phyloP scores from a whole-genome alignment of 2,113 vertebrate species.

The Perccottus glenii region DNA sequence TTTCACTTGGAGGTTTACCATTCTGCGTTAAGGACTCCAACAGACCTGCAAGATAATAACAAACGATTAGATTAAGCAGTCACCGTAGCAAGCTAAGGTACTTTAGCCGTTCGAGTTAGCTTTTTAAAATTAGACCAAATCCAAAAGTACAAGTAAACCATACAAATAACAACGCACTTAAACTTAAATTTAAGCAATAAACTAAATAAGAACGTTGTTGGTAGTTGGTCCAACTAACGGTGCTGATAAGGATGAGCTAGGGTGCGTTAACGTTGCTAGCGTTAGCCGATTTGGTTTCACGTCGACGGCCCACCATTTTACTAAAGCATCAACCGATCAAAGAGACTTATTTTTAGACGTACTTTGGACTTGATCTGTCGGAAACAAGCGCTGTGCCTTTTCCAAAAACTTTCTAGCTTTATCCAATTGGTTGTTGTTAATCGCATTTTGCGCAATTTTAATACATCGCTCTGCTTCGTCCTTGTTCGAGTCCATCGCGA shows the following conservation, averaged over 20 bases:
- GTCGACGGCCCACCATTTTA: conserved; percentile 43
- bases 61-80: neutral
- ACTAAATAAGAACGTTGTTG: neutral
- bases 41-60: conserved; percentile 76
- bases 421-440: conserved; percentile 82
- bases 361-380: conserved; percentile 86
- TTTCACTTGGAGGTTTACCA: conserved; percentile 77
- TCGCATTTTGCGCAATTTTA: conserved; percentile 84
- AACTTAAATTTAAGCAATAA: neutral
- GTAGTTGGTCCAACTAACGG: conserved; percentile 23
- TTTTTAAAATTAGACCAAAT: neutral
- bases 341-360: conserved; percentile 65
- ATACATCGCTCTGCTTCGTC: conserved; percentile 97
- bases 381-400: conserved; percentile 91
- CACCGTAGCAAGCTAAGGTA: conserved; percentile 10
- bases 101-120: conserved; percentile 21
- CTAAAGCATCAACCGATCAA: neutral
- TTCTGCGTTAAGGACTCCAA: conserved; percentile 87
- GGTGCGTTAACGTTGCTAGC: conserved; percentile 49
- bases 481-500: conserved; percentile 97
- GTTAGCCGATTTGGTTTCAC: conserved; percentile 55
- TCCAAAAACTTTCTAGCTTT: conserved; percentile 90
- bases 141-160: neutral
- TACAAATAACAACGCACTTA: neutral
- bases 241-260: neutral